Base-by-base conservation (phyloP, 2,797 vertebrate species). In the Moxostoma hubbsi region DNA sequence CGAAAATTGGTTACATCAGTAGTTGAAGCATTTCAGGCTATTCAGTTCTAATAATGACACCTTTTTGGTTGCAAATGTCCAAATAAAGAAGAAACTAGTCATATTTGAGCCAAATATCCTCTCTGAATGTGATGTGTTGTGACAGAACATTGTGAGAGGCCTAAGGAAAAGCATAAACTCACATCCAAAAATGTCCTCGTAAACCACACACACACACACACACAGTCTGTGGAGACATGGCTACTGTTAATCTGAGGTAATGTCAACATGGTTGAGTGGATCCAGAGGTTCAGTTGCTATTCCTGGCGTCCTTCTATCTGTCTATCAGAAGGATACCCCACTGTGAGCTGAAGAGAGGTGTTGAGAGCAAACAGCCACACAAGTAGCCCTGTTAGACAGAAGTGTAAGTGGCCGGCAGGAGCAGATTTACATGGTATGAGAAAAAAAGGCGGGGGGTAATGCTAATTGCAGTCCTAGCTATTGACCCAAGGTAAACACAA, bases 361-460 rank as follows among this genome's bases (percentile, higher is more conserved):
- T 75, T 76, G 81, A 84, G 72, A 83, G 77, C 81, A 85, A 85
- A 82, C 83, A 77, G 61, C 46, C 57, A 71, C 71, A 67, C 15
- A 36, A 78, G 72, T 46, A 72, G 71, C 74, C 78, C 81, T 62
- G 75, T 85, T 89, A 78, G 77, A 83, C 81, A 36, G 73, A 1
- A 61, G 84, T 4, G 36, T 36, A 36, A 89, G 83, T 82, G 68
- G 54, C 67, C 86, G 86, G 84, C 81, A 82, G 36, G 36, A 36
- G 36, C 36, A 36, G 36, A 83, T 86, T 84, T 82, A 65, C 57
- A 80, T 24, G 75, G 85, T 79, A 82, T 89, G 83, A 85, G 85
- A 85, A 90, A 36, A 89, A 86, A 76, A 86, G 81, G 78, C 75
- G 81, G 73, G 77, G 81, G 83, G 80, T 78, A 88, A 89, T 88